Conservation (phyloP, 2,113 vertebrate species). For the Podiceps cristatus region DNA sequence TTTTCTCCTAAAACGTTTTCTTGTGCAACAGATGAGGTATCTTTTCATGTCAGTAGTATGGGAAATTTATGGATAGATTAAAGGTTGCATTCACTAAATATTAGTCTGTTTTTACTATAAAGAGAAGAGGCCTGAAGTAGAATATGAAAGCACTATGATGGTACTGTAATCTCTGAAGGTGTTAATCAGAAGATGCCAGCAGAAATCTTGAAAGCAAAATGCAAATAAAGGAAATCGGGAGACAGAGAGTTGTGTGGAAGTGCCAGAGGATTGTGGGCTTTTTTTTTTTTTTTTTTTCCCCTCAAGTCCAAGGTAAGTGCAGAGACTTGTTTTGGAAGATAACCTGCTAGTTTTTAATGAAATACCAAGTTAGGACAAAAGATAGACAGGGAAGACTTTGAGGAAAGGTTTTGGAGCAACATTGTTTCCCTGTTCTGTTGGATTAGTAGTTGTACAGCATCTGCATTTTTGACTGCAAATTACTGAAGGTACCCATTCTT, state of each 20-base stretch:
- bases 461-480: background rate
- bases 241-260: background rate
- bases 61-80: background rate
- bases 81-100: background rate
- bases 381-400: background rate
- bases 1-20: background rate
- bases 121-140: background rate
- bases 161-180: background rate
- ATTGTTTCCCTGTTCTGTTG: background rate
- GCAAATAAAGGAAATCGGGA: background rate
- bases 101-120: background rate
- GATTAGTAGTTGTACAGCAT: background rate
- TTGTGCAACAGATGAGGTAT: background rate
- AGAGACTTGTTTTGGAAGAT: background rate
- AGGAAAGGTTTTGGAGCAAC: background rate
- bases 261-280: background rate
- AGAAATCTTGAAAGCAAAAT: background rate
- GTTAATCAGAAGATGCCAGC: background rate
- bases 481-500: background rate
- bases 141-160: background rate
- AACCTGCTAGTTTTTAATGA: background rate
- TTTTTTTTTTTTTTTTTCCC: background rate
- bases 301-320: background rate
- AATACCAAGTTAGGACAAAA: background rate
- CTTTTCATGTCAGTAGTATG: background rate